Evolutionary conservation across 2,888 invertebrate genomes (phyloP), one percentile per base, ranked within the genome.

Genomic region (Criorhina ranunculi): DNA sequence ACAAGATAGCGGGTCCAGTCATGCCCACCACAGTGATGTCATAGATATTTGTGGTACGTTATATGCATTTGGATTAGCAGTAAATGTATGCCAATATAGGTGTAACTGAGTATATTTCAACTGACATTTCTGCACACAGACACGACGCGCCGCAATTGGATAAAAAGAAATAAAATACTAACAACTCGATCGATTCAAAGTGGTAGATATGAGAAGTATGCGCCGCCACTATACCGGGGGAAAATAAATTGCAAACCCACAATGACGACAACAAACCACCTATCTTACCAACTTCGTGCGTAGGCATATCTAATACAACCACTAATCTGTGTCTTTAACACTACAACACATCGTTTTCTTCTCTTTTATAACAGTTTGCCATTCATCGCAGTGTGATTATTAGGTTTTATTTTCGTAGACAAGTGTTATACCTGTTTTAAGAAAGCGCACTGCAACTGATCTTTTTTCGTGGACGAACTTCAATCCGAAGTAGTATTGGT

Each of bases 21-120:
- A 85, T 80, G 75, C 44, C 49, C 33, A 75, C 64, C 72, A n/a
- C n/a, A n/a, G 81, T 86, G 86, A 86, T 86, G 86, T 86, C 86
- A 86, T 86, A 81, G 86, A 80, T 86, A 86, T 81, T 86, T 86
- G 76, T 67, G 70, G 70, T 62, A 64, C 73, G 72, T 49, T 81
- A 29, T 73, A 49, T 86, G 81, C 76, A 77, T 86, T 86, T 67
- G 81, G 76, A 75, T 75, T 85, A 85, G 75, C 79, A 75, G 85
- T 80, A 76, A 85, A 69, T 75, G 5, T 60, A 37, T 70, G 76
- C 75, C 57, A 73, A 69, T 78, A 73, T 67, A 44, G 35, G 78
- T 83, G 72, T 29, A 12, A n/a, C 5, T 51, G 73, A 72, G 66
- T 77, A 46, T 37, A 83, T 78, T 67, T 33, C 37, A 75, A 55